These are phyloP conservation scores for Lepidochrysops patricia DNA, from an alignment of 2,888 invertebrate genomes.

Conservation along the genomic window DNA sequence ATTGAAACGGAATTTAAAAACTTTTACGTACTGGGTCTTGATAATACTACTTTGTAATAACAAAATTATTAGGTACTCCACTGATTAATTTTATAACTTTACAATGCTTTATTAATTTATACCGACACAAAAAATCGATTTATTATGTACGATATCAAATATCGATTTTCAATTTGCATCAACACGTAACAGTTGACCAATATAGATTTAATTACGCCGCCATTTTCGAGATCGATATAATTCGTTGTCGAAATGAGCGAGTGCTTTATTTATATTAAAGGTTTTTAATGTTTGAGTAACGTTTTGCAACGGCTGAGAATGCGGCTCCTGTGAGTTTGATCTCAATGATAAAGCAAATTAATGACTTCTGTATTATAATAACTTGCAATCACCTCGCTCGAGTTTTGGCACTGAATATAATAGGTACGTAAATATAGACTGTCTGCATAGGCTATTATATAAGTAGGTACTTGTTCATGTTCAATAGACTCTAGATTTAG, in stretches of 20 bases:
- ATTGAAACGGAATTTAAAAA: too few species aligned
- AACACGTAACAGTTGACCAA: slow-evolving; percentile 29
- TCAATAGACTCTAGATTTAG: too few species aligned
- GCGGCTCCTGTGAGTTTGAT: not conserved
- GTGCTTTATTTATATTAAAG: not conserved
- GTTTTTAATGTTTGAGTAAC: not conserved
- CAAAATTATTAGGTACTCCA: too few species aligned
- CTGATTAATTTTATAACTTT: too few species aligned
- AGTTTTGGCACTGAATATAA: too few species aligned
- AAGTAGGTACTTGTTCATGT: too few species aligned
- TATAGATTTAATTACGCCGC: slow-evolving; percentile 24
- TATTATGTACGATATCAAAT: slow-evolving; percentile 30
- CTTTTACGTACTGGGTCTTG: too few species aligned
- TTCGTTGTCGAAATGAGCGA: not conserved
- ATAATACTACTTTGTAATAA: too few species aligned
- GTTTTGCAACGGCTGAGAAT: not conserved
- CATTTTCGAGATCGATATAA: not conserved
- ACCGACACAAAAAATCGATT: not conserved
- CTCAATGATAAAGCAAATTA: not conserved
- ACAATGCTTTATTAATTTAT: not conserved
- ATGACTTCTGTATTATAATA: not conserved
- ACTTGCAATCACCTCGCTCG: not conserved
- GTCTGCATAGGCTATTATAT: too few species aligned
- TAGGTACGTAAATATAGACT: too few species aligned
- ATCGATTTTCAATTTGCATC: slow-evolving; percentile 35